Percentiles rank a stretch among this genome's conserved stretches.
phyloP scores from a whole-genome alignment of 2,888 invertebrate genomes.

The Erebia ligea region DNA sequence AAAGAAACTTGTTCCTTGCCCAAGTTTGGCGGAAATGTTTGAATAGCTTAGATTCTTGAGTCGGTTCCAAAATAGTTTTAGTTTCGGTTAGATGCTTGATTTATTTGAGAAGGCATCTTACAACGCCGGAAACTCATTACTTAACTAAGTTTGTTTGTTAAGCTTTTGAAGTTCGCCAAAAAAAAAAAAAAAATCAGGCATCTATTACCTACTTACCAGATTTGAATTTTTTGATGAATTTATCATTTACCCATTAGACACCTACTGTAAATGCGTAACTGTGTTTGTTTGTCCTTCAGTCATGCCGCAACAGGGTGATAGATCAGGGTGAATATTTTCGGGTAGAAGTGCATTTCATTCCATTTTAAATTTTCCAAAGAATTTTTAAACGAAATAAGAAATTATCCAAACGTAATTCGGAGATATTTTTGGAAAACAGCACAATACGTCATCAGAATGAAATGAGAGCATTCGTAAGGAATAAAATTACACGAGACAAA shows the following conservation, averaged over 20 bases:
- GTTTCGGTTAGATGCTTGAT: background rate
- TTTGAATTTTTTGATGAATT: too few species aligned
- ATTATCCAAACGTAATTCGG: background rate
- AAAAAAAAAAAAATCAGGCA: too few species aligned
- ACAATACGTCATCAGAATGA: background rate
- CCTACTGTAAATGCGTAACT: too few species aligned
- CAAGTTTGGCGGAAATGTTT: background rate
- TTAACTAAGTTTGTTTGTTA: conserved; percentile 7
- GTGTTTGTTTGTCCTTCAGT: too few species aligned
- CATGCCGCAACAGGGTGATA: too few species aligned
- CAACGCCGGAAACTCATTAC: background rate
- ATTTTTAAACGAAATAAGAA: background rate
- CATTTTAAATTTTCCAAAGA: background rate
- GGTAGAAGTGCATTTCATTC: background rate
- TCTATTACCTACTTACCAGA: too few species aligned
- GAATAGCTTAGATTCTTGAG: conserved; percentile 1
- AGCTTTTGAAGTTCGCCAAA: background rate
- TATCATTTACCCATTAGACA: too few species aligned
- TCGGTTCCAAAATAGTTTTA: conserved; percentile 7
- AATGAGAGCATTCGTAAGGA: background rate
- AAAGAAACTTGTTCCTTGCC: background rate
- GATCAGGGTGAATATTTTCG: too few species aligned
- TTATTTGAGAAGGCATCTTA: background rate
- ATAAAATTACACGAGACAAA: background rate
- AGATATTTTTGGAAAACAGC: background rate